Conservation (phyloP, 2,888 invertebrate species). For the Chrysolina haemoptera region DNA sequence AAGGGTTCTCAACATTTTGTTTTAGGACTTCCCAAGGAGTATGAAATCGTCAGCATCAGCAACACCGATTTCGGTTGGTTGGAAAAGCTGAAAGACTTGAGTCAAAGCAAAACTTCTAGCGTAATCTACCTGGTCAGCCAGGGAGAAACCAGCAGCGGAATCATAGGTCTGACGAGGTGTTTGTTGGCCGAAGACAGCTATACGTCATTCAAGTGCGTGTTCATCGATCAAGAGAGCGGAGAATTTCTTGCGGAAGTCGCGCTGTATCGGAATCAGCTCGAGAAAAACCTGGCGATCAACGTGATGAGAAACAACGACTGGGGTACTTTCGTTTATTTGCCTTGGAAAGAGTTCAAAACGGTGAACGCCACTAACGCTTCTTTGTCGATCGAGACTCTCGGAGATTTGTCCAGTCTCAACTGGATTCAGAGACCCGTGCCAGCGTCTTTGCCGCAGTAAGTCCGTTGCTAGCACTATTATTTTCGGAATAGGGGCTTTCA, state of each 20-base stretch:
- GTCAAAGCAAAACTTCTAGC: conserved; percentile 31
- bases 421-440: conserved; percentile 82
- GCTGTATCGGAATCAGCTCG: conserved; percentile 78
- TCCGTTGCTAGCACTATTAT: no score
- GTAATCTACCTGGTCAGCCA: conserved; percentile 49
- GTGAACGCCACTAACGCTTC: conserved; percentile 75
- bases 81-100: not conserved
- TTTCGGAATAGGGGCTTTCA: no score
- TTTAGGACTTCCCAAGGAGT: not conserved
- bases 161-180: conserved; percentile 55
- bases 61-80: conserved; percentile 1
- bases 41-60: not conserved
- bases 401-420: conserved; percentile 87
- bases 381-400: conserved; percentile 86
- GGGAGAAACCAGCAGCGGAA: conserved; percentile 48
- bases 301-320: conserved; percentile 76
- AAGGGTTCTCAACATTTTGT: no score
- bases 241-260: conserved; percentile 72
- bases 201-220: conserved; percentile 47
- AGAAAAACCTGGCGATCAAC: conserved; percentile 85
- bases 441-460: conserved; percentile 49
- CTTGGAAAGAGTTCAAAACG: conserved; percentile 71
- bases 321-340: conserved; percentile 85
- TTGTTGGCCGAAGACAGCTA: conserved; percentile 43
- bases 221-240: conserved; percentile 43